These are phyloP conservation scores for Megalonaias nervosa DNA, from an alignment of 1,140 invertebrate species.

Conservation along the genomic window DNA sequence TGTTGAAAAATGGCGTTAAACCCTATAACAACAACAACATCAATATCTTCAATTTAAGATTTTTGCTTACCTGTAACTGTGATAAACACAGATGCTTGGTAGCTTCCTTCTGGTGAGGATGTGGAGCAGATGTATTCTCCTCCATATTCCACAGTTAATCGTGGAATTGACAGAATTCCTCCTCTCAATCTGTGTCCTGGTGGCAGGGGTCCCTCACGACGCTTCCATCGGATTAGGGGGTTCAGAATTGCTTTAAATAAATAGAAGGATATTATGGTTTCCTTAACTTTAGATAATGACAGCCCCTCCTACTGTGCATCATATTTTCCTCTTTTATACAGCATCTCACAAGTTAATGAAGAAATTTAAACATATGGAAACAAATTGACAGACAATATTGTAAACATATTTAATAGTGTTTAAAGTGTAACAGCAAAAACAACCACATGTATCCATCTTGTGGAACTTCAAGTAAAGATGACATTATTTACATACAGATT, in stretches of 20 bases:
- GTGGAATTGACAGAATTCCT: slow-evolving; percentile 78
- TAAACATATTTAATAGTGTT: no score
- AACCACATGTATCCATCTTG: no score
- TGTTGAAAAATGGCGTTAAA: no score
- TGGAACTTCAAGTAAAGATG: no score
- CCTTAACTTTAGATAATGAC: neutral
- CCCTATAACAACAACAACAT: no score
- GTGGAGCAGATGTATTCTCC: slow-evolving; percentile 84
- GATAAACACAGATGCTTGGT: slow-evolving; percentile 53
- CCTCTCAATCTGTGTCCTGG: slow-evolving; percentile 74
- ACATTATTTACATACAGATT: no score
- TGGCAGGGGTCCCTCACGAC: slow-evolving; percentile 79
- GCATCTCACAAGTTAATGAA: no score
- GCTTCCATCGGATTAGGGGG: slow-evolving; percentile 74
- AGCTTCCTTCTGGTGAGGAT: slow-evolving; percentile 32
- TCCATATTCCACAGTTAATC: slow-evolving; percentile 78
- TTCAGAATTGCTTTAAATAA: slow-evolving; percentile 12
- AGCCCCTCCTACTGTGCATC: neutral
- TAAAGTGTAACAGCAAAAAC: no score
- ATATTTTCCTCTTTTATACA: no score
- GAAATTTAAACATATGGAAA: no score
- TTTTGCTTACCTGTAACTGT: slow-evolving; percentile 59
- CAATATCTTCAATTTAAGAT: neutral
- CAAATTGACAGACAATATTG: no score
- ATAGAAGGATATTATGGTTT: neutral